phyloP scores from a whole-genome alignment of 1,140 invertebrate species.

The Belonocnema kinseyi region DNA sequence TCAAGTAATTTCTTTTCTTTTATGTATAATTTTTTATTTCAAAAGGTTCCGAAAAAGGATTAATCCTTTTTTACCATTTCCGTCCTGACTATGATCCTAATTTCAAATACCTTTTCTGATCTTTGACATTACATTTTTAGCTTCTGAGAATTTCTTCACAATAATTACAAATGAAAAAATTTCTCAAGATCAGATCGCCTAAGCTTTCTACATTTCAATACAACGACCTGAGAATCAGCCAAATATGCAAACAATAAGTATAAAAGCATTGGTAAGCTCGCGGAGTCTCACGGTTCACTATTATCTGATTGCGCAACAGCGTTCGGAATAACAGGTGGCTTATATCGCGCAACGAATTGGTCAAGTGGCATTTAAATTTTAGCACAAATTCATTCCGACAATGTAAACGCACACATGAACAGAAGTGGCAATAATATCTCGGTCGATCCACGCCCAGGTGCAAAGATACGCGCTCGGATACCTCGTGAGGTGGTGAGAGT shows the following conservation, averaged over 20 bases:
- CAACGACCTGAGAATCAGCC: conserved; percentile 21
- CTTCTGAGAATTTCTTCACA: background rate
- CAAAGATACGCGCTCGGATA: conserved; percentile 41
- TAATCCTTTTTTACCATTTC: too few species aligned
- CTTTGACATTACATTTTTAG: too few species aligned
- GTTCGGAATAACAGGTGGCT: conserved; percentile 29
- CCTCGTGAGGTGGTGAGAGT: conserved; percentile 34
- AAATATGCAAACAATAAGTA: conserved; percentile 30
- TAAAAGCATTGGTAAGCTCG: conserved; percentile 18
- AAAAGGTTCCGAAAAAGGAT: too few species aligned
- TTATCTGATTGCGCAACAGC: conserved; percentile 21
- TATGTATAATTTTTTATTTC: too few species aligned
- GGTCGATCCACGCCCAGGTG: conserved; percentile 53
- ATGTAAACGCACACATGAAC: conserved; percentile 33
- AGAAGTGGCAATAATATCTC: conserved; percentile 47
- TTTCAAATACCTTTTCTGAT: too few species aligned
- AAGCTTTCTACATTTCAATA: conserved; percentile 15
- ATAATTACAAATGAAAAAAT: conserved; percentile 18
- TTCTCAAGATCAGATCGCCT: background rate
- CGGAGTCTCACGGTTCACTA: conserved; percentile 20
- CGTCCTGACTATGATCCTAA: too few species aligned
- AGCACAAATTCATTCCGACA: conserved; percentile 35
- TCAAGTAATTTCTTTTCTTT: too few species aligned
- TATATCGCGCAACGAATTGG: conserved; percentile 52
- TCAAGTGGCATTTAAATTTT: conserved; percentile 58